Evolutionary conservation across 2,888 invertebrate genomes (phyloP).

Genomic region (Alitta virens): DNA sequence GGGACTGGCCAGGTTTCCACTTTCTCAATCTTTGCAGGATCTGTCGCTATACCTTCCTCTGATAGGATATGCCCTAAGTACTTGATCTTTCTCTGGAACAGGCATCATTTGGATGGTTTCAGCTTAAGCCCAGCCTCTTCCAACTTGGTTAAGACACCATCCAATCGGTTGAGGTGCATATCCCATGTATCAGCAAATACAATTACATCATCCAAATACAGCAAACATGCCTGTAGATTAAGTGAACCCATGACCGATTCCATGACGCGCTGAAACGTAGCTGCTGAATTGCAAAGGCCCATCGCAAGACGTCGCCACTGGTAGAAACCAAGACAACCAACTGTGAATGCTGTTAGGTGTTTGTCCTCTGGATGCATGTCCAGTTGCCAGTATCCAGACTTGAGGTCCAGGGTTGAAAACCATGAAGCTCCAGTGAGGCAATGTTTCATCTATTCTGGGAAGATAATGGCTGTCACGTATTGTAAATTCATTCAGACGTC

Average conservation of each 20-base stretch:
- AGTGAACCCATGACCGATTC: slow-evolving; percentile 24
- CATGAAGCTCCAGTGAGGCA: slow-evolving; percentile 26
- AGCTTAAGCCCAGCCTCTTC: slow-evolving; percentile 23
- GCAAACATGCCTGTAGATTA: slow-evolving; percentile 21
- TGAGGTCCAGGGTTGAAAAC: slow-evolving; percentile 30
- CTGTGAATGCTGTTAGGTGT: slow-evolving; percentile 31
- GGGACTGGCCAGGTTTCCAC: slow-evolving; percentile 9
- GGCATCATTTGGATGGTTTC: slow-evolving; percentile 33
- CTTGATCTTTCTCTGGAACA: slow-evolving; percentile 15
- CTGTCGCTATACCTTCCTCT: slow-evolving; percentile 1
- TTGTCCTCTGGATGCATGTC: slow-evolving; percentile 24
- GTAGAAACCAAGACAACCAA: slow-evolving; percentile 22
- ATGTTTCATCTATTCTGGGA: slow-evolving; percentile 23
- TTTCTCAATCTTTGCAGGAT: slow-evolving; percentile 9
- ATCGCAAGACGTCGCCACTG: slow-evolving; percentile 21
- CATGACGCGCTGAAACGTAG: slow-evolving; percentile 33
- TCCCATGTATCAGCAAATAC: slow-evolving; percentile 25
- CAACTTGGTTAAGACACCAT: neutral
- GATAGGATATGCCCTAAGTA: slow-evolving; percentile 19
- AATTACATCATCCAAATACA: slow-evolving; percentile 32
- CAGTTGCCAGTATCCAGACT: slow-evolving; percentile 34
- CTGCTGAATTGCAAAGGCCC: slow-evolving; percentile 30
- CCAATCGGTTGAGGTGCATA: slow-evolving; percentile 22
- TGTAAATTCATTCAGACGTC: slow-evolving; percentile 23
- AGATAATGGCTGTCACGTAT: slow-evolving; percentile 24